phyloP scores from a whole-genome alignment of 1,140 invertebrate genomes.

The Leguminivora glycinivorella region DNA sequence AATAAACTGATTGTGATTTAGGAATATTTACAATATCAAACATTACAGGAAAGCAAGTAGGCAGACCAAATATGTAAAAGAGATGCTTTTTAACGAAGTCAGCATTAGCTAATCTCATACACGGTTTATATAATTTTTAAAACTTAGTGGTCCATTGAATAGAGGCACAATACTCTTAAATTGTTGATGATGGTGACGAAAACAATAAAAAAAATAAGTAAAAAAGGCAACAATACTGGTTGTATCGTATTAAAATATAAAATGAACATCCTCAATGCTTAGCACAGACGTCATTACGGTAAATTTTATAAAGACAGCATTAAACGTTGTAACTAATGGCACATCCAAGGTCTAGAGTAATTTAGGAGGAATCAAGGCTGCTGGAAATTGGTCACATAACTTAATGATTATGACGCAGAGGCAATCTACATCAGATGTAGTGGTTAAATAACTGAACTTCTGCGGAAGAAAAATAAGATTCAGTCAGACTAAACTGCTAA shows the following conservation, averaged over 20 bases:
- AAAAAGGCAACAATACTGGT: background rate
- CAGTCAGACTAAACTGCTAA: background rate
- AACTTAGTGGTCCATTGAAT: no score
- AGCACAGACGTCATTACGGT: background rate
- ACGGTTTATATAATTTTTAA: no score
- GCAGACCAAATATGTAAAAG: no score
- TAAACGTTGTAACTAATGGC: constrained; percentile 2
- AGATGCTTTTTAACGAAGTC: no score
- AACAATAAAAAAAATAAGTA: no score
- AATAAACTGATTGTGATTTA: no score
- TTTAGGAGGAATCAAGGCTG: background rate
- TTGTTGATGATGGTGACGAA: no score
- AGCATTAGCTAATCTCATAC: no score
- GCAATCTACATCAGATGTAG: background rate
- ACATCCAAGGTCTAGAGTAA: background rate
- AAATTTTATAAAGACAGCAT: constrained; percentile 1
- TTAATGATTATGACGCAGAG: constrained; percentile 14
- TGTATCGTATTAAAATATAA: background rate
- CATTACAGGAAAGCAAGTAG: no score
- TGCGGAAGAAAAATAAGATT: background rate
- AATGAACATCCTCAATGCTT: background rate
- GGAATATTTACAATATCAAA: no score
- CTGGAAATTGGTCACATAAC: constrained; percentile 2
- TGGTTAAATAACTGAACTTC: background rate
- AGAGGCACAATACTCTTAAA: no score